Evolutionary conservation across 2,888 invertebrate genomes (phyloP).

Genomic region (Clistopyga incitator): DNA sequence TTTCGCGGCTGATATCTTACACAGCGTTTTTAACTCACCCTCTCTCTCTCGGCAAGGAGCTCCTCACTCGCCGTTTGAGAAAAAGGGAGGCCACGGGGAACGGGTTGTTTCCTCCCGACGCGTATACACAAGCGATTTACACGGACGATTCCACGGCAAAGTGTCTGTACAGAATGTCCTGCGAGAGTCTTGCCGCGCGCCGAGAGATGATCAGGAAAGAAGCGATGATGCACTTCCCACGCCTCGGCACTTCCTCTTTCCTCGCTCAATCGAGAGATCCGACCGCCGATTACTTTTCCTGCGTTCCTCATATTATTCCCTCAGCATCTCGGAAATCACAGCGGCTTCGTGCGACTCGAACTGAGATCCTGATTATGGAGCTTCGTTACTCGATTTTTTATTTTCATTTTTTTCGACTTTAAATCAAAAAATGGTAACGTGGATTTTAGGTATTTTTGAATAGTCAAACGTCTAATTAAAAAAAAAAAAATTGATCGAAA

Average conservation of each 20-base stretch:
- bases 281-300: constrained; percentile 60
- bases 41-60: neutral
- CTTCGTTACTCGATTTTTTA: neutral
- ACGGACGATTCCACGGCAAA: constrained; percentile 10
- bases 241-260: constrained; percentile 67
- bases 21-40: constrained; percentile 71
- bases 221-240: constrained; percentile 64
- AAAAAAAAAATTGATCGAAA: no score
- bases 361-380: constrained; percentile 38
- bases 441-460: no score
- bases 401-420: neutral
- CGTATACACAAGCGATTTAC: constrained; percentile 16
- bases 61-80: constrained; percentile 39
- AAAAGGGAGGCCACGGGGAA: constrained; percentile 27
- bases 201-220: constrained; percentile 62
- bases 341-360: constrained; percentile 38
- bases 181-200: constrained; percentile 30
- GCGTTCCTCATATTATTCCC: constrained; percentile 61
- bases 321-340: constrained; percentile 52
- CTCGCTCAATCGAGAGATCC: constrained; percentile 58
- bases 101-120: constrained; percentile 32
- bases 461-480: no score
- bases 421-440: no score
- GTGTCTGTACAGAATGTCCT: constrained; percentile 48
- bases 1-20: constrained; percentile 83